A percentile compares a stretch with the other conserved stretches of the same genome.
These are phyloP conservation scores for Nasonia giraulti DNA, from an alignment of 1,140 invertebrate genomes.

Conservation along the genomic window DNA sequence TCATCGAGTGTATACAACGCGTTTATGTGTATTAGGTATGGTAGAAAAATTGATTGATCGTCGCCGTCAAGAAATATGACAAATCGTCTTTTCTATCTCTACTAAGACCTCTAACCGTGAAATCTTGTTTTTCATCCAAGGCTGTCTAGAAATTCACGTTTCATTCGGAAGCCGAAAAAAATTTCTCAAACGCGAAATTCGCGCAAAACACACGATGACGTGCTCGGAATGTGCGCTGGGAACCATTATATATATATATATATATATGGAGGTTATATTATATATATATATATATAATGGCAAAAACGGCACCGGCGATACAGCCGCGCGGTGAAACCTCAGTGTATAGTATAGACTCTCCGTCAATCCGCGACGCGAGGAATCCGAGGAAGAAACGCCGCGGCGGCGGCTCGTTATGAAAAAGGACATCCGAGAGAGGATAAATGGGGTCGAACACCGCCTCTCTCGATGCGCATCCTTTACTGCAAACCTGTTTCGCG, in stretches of 20 bases:
- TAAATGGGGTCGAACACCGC: not conserved
- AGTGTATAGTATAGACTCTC: not conserved
- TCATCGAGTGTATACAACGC: no score
- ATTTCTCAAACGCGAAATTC: constrained; percentile 45
- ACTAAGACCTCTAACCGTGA: no score
- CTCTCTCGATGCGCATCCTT: not conserved
- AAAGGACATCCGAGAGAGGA: not conserved
- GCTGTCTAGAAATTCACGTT: no score
- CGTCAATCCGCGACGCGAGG: not conserved
- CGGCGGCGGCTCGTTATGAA: not conserved
- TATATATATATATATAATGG: no score
- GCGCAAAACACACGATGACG: constrained; percentile 34
- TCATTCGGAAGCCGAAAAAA: no score
- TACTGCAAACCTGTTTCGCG: not conserved
- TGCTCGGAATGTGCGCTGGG: not conserved
- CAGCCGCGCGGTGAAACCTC: not conserved
- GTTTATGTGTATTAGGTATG: no score
- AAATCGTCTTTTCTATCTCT: no score
- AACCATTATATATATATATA: no score
- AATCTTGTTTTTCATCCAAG: no score
- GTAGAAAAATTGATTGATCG: no score
- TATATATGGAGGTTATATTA: not conserved
- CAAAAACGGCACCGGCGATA: no score
- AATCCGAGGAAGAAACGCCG: not conserved
- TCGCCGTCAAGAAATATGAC: no score